Evolutionary conservation across 2,797 vertebrate genomes (phyloP).

Genomic region (Crocodylus rhombifer): DNA sequence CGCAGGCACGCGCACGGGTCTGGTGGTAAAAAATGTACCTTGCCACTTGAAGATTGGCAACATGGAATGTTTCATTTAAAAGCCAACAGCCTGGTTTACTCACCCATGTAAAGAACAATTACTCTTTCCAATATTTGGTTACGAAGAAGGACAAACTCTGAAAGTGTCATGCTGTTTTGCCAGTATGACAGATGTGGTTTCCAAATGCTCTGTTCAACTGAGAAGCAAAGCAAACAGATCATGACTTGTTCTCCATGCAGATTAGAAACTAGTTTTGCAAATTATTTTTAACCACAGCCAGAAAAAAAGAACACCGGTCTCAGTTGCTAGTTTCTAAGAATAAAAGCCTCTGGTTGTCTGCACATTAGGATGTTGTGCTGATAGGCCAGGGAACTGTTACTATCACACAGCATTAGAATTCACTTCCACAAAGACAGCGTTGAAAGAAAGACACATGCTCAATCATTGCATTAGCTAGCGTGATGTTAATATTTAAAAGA

Average conservation of each 20-base stretch:
- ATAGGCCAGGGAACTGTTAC: not conserved
- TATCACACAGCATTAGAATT: fast-evolving
- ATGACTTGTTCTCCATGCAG: not conserved
- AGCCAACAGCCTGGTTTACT: not conserved
- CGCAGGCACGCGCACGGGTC: not conserved
- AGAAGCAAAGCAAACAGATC: not conserved
- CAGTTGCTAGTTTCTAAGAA: not conserved
- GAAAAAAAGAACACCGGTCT: not conserved
- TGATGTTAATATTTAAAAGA: not conserved
- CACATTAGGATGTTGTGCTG: not conserved
- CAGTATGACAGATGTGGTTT: not conserved
- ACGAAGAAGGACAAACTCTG: not conserved
- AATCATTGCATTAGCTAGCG: not conserved
- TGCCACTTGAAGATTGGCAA: not conserved
- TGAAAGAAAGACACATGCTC: not conserved
- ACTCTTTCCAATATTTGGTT: not conserved
- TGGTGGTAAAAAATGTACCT: not conserved
- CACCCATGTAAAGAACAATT: not conserved
- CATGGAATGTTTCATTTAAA: not conserved
- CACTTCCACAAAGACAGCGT: fast-evolving
- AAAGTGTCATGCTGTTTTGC: not conserved
- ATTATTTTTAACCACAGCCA: not conserved
- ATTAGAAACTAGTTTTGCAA: not conserved
- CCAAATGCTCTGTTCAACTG: not conserved
- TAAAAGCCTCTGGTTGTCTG: not conserved